These are phyloP conservation scores for Sebastes elongatus DNA, from an alignment of 2,797 vertebrate species.

Conservation along the genomic window DNA sequence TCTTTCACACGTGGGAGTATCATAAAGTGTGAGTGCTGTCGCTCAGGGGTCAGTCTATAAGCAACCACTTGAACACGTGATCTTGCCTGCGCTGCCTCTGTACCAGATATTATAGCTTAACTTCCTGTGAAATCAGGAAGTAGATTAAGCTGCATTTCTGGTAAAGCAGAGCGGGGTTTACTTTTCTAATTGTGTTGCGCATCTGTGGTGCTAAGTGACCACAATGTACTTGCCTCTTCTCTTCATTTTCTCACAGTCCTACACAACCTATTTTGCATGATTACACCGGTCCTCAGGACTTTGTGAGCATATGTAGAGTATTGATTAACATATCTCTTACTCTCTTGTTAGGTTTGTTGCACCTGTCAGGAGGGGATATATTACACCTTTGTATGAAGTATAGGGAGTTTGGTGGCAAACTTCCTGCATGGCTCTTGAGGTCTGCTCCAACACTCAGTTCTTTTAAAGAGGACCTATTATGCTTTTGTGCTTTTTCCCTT, in stretches of 20 bases:
- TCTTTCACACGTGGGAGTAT: not conserved
- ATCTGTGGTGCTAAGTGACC: not conserved
- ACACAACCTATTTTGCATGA: not conserved
- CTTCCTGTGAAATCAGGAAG: conserved; percentile 64
- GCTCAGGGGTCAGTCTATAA: not conserved
- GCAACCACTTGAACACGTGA: not conserved
- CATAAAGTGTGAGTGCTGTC: not conserved
- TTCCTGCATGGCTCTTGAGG: not conserved
- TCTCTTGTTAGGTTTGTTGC: not conserved
- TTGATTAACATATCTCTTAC: not conserved
- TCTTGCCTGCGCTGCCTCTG: not conserved
- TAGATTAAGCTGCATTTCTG: not conserved
- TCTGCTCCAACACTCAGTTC: not conserved
- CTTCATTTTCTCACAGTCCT: not conserved
- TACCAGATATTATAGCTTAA: not conserved
- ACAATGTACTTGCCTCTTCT: not conserved
- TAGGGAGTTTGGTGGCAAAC: not conserved
- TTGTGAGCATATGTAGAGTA: not conserved
- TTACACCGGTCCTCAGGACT: not conserved
- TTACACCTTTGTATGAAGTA: too few species aligned
- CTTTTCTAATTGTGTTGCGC: not conserved
- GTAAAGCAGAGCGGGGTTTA: not conserved
- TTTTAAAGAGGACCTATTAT: not conserved
- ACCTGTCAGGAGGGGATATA: not conserved
- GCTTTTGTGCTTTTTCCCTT: too few species aligned